These are phyloP conservation scores for Drosophila equinoxialis DNA, from an alignment of 1,140 invertebrate genomes.

Conservation along the genomic window DNA sequence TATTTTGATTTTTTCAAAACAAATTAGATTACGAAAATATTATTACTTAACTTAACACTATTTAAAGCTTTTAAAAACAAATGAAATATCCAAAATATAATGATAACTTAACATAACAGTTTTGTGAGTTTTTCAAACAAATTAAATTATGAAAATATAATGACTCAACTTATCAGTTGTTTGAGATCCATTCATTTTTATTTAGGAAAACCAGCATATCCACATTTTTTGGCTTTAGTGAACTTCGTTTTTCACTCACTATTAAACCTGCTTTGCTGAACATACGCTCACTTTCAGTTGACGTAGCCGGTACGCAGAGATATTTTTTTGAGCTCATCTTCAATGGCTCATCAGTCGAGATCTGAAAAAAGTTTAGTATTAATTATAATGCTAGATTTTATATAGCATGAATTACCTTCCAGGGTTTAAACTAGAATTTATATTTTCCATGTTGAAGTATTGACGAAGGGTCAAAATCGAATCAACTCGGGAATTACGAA, in stretches of 20 bases:
- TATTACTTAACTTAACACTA: neutral
- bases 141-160: neutral
- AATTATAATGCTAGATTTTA: too few relatives aligned
- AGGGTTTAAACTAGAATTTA: neutral
- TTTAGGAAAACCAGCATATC: neutral
- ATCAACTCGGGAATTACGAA: neutral
- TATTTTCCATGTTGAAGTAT: neutral
- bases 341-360: conserved; percentile 1
- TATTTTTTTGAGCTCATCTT: neutral
- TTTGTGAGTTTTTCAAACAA: too few relatives aligned
- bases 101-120: too few relatives aligned
- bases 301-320: neutral
- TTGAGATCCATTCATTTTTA: too few relatives aligned
- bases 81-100: too few relatives aligned
- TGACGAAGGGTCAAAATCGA: conserved; percentile 1
- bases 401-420: neutral
- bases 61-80: too few relatives aligned
- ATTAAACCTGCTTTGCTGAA: conserved; percentile 4
- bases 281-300: conserved; percentile 3
- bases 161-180: conserved; percentile 3
- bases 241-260: conserved; percentile 2
- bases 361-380: too few relatives aligned
- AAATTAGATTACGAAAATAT: conserved; percentile 4
- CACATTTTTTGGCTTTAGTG: conserved; percentile 1
- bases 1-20: conserved; percentile 1